Percentiles rank a stretch among this genome's conserved stretches.
These are phyloP conservation scores for Pentamera pediparva DNA, from an alignment of 53 echinoderm and acorn worm genomes.

Conservation along the genomic window DNA sequence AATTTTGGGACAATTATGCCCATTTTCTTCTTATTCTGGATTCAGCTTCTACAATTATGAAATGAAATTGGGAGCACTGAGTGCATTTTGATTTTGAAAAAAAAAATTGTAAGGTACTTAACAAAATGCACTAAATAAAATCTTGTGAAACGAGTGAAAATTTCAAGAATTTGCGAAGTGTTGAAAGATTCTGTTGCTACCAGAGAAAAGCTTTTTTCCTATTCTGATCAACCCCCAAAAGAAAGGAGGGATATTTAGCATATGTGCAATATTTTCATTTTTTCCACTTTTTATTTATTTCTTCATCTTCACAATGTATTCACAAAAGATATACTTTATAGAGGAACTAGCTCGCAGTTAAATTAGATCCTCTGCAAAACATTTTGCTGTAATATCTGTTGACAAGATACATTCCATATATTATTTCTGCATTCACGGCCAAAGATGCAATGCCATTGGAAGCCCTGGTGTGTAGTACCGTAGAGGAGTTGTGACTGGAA, in stretches of 20 bases:
- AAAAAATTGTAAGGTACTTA: too few species aligned
- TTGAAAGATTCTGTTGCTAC: slow-evolving; percentile 16
- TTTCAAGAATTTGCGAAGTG: too few species aligned
- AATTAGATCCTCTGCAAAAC: not conserved
- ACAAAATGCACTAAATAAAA: too few species aligned
- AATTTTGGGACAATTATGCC: too few species aligned
- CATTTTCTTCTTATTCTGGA: too few species aligned
- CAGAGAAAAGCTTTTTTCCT: slow-evolving; percentile 19
- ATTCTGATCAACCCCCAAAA: slow-evolving; percentile 22
- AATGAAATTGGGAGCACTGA: not conserved
- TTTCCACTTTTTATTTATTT: slow-evolving; percentile 16
- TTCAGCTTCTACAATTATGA: too few species aligned
- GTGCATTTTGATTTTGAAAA: slow-evolving; percentile 31
- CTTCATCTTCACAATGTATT: slow-evolving; percentile 11
- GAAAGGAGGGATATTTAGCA: slow-evolving; percentile 16
- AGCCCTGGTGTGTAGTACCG: too few species aligned
- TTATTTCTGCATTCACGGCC: too few species aligned
- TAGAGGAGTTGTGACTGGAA: too few species aligned
- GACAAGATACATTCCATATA: slow-evolving; percentile 17
- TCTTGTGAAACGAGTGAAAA: too few species aligned
- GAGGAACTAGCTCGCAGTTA: not conserved
- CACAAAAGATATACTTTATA: slow-evolving; percentile 4
- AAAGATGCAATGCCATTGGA: too few species aligned
- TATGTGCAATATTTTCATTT: slow-evolving; percentile 31
- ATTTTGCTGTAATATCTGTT: not conserved